phyloP scores from a whole-genome alignment of 1,140 invertebrate genomes.

The Drosophila baimaii region DNA sequence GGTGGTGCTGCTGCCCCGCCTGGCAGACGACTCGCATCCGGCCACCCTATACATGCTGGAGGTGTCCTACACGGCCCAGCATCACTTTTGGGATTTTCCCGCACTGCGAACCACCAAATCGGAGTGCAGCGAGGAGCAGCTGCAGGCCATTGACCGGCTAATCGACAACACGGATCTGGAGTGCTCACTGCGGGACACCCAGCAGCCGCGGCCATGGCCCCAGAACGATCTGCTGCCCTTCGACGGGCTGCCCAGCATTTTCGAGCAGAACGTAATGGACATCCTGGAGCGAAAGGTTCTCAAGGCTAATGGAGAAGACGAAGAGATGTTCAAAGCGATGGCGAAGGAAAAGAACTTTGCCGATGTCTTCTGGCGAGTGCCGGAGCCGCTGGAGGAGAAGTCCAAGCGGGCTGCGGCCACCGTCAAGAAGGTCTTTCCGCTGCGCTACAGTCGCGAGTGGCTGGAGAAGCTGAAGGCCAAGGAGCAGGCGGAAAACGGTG shows the following conservation, averaged over 20 bases:
- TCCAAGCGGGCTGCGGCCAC: conserved; percentile 60
- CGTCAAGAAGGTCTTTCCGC: conserved; percentile 70
- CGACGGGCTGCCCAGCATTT: conserved; percentile 67
- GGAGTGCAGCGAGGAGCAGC: conserved; percentile 60
- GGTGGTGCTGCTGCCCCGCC: conserved; percentile 70
- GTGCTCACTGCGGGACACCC: conserved; percentile 42
- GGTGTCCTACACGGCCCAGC: conserved; percentile 71
- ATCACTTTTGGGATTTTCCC: conserved; percentile 79
- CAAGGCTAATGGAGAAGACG: not conserved
- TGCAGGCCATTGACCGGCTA: conserved; percentile 67
- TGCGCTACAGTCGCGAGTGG: conserved; percentile 65
- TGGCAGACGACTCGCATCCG: conserved; percentile 55
- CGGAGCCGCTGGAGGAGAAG: conserved; percentile 64
- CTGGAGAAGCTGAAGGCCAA: conserved; percentile 63
- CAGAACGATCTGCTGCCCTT: conserved; percentile 73
- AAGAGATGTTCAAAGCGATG: conserved; percentile 30
- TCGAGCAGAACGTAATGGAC: conserved; percentile 74
- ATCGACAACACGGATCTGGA: conserved; percentile 77
- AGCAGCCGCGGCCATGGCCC: conserved; percentile 53
- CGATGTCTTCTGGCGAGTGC: conserved; percentile 71
- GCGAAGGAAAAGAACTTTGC: conserved; percentile 56
- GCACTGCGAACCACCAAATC: conserved; percentile 63
- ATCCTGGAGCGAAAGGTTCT: conserved; percentile 65
- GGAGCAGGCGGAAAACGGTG: conserved; percentile 36
- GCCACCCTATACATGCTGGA: conserved; percentile 74